These are phyloP conservation scores for Danionella dracula DNA, from an alignment of 2,797 vertebrate genomes.

Conservation along the genomic window DNA sequence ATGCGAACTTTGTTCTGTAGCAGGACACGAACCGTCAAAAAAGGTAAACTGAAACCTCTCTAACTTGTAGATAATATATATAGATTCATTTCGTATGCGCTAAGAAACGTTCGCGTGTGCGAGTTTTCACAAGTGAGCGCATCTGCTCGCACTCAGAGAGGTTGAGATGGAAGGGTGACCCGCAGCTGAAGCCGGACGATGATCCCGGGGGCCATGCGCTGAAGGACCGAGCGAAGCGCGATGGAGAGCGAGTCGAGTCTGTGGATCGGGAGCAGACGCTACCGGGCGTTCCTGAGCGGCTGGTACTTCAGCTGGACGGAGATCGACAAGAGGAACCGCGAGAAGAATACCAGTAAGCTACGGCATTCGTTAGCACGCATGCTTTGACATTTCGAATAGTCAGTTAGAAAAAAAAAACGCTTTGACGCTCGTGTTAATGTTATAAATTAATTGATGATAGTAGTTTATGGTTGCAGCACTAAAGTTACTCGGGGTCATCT, in stretches of 20 bases:
- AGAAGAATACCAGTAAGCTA: slow-evolving; percentile 66
- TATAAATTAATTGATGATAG: too few species aligned
- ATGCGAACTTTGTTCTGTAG: background rate
- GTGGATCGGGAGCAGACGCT: slow-evolving; percentile 65
- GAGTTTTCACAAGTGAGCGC: too few species aligned
- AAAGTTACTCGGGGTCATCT: too few species aligned
- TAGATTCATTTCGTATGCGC: too few species aligned
- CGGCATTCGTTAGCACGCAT: slow-evolving; percentile 32
- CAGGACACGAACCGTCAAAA: background rate
- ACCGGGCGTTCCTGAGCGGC: slow-evolving; percentile 64
- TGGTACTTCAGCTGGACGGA: slow-evolving; percentile 74
- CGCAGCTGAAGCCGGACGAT: too few species aligned
- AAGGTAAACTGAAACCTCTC: background rate
- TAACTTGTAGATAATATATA: too few species aligned
- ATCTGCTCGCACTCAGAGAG: too few species aligned
- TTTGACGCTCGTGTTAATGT: too few species aligned
- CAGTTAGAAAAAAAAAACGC: too few species aligned
- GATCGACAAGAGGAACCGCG: slow-evolving; percentile 64
- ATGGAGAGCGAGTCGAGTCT: slow-evolving; percentile 70
- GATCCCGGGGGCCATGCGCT: background rate
- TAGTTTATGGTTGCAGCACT: too few species aligned
- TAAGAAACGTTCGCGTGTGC: background rate
- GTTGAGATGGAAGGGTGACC: too few species aligned
- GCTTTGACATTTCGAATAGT: too few species aligned
- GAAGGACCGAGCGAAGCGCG: background rate